Evolutionary conservation across 2,888 invertebrate species (phyloP).

Genomic region (Calliphora vomitoria): DNA sequence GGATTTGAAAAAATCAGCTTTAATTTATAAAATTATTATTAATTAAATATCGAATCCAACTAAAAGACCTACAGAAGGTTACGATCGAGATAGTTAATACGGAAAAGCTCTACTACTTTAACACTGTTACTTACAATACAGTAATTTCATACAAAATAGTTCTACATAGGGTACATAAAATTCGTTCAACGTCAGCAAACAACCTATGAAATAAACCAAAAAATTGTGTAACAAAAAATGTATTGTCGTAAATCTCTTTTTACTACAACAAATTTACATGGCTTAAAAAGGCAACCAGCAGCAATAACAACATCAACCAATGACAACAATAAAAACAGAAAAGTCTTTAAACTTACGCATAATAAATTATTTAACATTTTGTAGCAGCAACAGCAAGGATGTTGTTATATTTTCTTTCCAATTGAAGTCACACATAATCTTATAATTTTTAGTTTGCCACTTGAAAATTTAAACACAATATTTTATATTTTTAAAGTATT

Average conservation of each 20-base stretch:
- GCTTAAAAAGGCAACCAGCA: not conserved
- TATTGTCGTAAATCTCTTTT: slow-evolving; percentile 57
- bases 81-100: no score
- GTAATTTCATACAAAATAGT: no score
- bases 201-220: not conserved
- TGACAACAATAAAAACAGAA: slow-evolving; percentile 26
- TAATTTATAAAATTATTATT: no score
- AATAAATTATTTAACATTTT: slow-evolving; percentile 54
- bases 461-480: slow-evolving; percentile 11
- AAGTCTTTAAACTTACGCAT: slow-evolving; percentile 43
- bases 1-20: no score
- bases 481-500: slow-evolving; percentile 17
- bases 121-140: no score
- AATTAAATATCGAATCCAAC: no score
- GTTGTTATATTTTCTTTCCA: not conserved
- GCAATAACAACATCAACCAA: slow-evolving; percentile 16
- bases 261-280: slow-evolving; percentile 37
- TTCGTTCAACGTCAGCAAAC: not conserved
- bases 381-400: not conserved
- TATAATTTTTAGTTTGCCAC: not conserved
- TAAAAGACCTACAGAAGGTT: no score
- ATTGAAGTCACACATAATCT: not conserved
- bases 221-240: slow-evolving; percentile 26
- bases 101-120: no score
- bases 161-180: not conserved